Evolutionary conservation across 2,888 invertebrate species (phyloP).

Genomic region (Drosophila quinaria): DNA sequence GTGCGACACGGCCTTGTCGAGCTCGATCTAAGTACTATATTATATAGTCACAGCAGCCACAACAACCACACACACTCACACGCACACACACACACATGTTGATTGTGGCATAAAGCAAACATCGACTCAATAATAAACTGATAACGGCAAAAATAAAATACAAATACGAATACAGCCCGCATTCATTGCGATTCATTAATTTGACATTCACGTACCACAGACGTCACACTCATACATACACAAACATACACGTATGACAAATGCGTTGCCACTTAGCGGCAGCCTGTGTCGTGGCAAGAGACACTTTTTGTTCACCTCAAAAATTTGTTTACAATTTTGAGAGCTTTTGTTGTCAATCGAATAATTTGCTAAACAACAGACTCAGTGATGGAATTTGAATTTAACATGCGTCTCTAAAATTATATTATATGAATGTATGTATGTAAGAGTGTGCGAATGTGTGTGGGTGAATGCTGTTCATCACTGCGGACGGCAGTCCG

Average conservation of each 20-base stretch:
- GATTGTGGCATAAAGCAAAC: conserved; percentile 23
- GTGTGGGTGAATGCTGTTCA: conserved; percentile 41
- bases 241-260: conserved; percentile 10
- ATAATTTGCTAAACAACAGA: conserved; percentile 63
- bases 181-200: conserved; percentile 78
- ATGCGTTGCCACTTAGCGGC: conserved; percentile 43
- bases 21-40: conserved; percentile 15
- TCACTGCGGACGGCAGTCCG: too few relatives aligned
- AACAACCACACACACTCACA: conserved; percentile 6
- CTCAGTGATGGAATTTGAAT: conserved; percentile 30
- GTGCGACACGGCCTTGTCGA: conserved; percentile 38
- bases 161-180: conserved; percentile 44
- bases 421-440: conserved; percentile 2
- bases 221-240: conserved; percentile 19
- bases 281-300: neutral
- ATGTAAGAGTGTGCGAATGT: conserved; percentile 10
- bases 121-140: conserved; percentile 53
- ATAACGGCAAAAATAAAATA: conserved; percentile 43
- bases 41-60: conserved; percentile 15
- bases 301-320: conserved; percentile 3
- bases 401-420: conserved; percentile 14
- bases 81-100: conserved; percentile 6
- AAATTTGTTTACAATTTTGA: conserved; percentile 68
- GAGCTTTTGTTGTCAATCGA: conserved; percentile 63
- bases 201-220: conserved; percentile 70